Evolutionary conservation across 2,888 invertebrate genomes (phyloP), one percentile per base, ranked within the genome.

Genomic region (Scrobipalpa costella): DNA sequence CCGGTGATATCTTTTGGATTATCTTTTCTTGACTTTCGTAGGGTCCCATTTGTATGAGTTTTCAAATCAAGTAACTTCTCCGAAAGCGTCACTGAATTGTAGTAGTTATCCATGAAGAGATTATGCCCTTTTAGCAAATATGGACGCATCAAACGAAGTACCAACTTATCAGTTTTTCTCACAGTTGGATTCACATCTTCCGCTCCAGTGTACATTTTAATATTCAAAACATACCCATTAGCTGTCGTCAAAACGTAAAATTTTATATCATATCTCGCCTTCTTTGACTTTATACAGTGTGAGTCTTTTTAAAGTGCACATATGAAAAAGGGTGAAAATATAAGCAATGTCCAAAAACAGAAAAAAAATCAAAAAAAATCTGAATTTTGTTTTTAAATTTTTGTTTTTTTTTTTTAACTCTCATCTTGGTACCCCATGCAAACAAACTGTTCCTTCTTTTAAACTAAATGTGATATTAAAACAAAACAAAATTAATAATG

Each of bases 201-300:
- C 63, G 67, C 73, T 57, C 74, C 73, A 58, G 57, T 62, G 65
- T 76, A 76, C 71, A 76, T 74, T 9, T 64, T 63, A 27, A 72
- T 63, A 63, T 74, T 74, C 49, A 75, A 62, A 27, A 74, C 73
- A 73, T 73, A 74, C n/a, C 74, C 76, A 66, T 74, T 71, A 38
- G 62, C 57, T 49, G 73, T 71, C 38, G 75, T 70, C 34, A 75
- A 67, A 61, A 65, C 71, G 64, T 73, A 74, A 63, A 73, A 75
- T 61, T 75, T 75, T 57, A 77, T 73, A 21, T 73, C 73, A 63
- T 77, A 75, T 17, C 69, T 67, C 15, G 74, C 70, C 59, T 74
- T 75, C 62, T 76, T 75, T 13, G 65, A 67, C 57, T 72, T 72
- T 15, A 74, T n/a, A n/a, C n/a, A n/a, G n/a, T n/a, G n/a, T n/a